Base-by-base conservation (phyloP, 2,888 invertebrate species). In the Drosophila formosana region DNA sequence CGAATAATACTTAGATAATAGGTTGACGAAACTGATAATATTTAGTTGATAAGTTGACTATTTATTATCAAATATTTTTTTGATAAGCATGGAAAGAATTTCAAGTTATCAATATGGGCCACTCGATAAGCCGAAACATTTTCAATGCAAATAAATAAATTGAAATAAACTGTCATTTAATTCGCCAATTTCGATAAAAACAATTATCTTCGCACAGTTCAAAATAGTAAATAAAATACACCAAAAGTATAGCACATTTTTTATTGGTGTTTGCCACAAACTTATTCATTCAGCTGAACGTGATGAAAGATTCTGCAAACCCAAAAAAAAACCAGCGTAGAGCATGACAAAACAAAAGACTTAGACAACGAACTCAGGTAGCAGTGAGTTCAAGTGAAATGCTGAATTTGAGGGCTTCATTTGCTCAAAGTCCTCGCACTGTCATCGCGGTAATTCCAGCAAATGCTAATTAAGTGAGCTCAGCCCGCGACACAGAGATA, bases 301-400 rank as follows among this genome's bases (percentile, higher is more conserved):
- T 13, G 13, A 3, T 13, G 3, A 18, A 18, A 41, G 3, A 41
- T 13, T 11, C 37, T 41, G 18, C 7, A 28, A 9, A 23, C 28
- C 34, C 37, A 4, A 11, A 37, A 28, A 18, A 3, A 32, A 26
- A 47, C 25, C 34, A 25, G n/a, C 43, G n/a, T 26, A 61, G 61
- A 37, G 47, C 56, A 57, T 39, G 34, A 3, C 32, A 57, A 66
- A 79, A 80, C 83, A 78, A 89, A 90, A 88, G 87, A 89, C 89
- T 89, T 66, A 83, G 80, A 75, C 74, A 83, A 81, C 85, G 60
- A 87, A 90, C 89, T 78, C 83, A 83, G 83, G 83, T 83, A 83
- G 88, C 85, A 60, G 51, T 8, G 25, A 69, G 61, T 76, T 83
- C 66, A 66, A 65, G 61, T 76, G 79, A 83, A 81, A 76, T 78